Conservation (phyloP, 1,140 invertebrate genomes). For the Drosophila pandora region DNA sequence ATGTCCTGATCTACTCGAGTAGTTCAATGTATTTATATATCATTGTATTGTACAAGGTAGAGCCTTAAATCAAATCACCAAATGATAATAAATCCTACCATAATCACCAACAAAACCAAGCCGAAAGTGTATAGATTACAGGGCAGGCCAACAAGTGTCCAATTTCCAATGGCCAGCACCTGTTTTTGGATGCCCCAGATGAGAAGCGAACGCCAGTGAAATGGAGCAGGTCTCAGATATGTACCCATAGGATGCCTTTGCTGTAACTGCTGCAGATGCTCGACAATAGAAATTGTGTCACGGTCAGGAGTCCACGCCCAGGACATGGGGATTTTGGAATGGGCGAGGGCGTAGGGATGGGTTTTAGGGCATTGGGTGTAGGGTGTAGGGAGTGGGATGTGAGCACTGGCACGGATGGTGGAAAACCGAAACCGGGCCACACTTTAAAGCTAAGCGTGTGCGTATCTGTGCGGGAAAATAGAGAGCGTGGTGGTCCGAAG, state of each 20-base stretch:
- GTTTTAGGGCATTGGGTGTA: neutral
- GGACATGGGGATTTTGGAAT: slow-evolving; percentile 20
- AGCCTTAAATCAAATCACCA: slow-evolving; percentile 53
- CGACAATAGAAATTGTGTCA: slow-evolving; percentile 78
- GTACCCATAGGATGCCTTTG: slow-evolving; percentile 29
- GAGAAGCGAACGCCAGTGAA: slow-evolving; percentile 5
- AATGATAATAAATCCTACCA: slow-evolving; percentile 49
- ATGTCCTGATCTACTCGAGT: slow-evolving; percentile 30
- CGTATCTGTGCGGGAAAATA: slow-evolving; percentile 39
- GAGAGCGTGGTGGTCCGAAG: slow-evolving; percentile 16
- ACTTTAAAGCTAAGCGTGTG: slow-evolving; percentile 51
- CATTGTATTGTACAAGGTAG: slow-evolving; percentile 51
- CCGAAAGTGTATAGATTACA: slow-evolving; percentile 8
- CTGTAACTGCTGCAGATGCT: slow-evolving; percentile 26
- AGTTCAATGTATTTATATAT: slow-evolving; percentile 40
- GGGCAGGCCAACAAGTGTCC: slow-evolving; percentile 37
- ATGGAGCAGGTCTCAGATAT: slow-evolving; percentile 38
- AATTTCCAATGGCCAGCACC: slow-evolving; percentile 15
- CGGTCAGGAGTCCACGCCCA: slow-evolving; percentile 74
- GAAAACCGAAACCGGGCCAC: slow-evolving; percentile 44
- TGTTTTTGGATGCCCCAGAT: slow-evolving; percentile 18
- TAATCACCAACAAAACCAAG: slow-evolving; percentile 22
- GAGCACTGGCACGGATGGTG: slow-evolving; percentile 12
- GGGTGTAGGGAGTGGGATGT: neutral
- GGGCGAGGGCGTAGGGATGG: neutral